phyloP scores from a whole-genome alignment of 2,888 invertebrate genomes.

The Macrophya annulata region DNA sequence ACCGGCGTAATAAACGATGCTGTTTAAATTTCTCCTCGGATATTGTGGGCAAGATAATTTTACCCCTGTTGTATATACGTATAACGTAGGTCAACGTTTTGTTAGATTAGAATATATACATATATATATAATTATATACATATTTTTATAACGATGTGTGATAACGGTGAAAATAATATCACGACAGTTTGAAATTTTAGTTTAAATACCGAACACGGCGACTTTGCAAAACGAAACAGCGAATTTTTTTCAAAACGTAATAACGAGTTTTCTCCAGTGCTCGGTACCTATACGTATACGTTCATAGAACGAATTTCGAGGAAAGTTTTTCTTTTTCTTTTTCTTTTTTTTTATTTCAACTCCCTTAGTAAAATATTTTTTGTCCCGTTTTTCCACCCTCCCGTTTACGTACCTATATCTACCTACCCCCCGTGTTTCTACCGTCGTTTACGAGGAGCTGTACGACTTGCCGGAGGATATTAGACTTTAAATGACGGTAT shows the following conservation, averaged over 20 bases:
- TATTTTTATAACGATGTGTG: too few relatives aligned
- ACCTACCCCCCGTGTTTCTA: slow-evolving; percentile 31
- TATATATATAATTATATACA: too few relatives aligned
- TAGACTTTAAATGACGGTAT: slow-evolving; percentile 68
- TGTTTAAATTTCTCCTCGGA: slow-evolving; percentile 14
- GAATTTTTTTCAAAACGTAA: not conserved
- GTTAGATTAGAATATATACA: not conserved
- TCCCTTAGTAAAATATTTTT: not conserved
- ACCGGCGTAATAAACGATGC: not conserved
- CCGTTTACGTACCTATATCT: not conserved
- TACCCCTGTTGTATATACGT: not conserved
- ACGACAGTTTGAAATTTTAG: not conserved
- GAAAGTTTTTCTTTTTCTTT: slow-evolving; percentile 36
- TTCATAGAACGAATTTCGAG: slow-evolving; percentile 55
- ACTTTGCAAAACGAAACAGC: not conserved
- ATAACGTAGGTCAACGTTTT: slow-evolving; percentile 8
- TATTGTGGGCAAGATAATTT: slow-evolving; percentile 1
- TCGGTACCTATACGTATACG: not conserved
- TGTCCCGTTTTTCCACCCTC: not conserved
- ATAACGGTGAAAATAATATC: not conserved
- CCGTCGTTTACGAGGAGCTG: slow-evolving; percentile 62
- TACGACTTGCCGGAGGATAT: slow-evolving; percentile 65
- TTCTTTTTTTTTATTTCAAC: not conserved
- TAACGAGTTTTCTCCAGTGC: slow-evolving; percentile 5
- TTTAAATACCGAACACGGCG: not conserved